Base-by-base conservation (phyloP, 2,797 vertebrate species). In the Sparus aurata region DNA sequence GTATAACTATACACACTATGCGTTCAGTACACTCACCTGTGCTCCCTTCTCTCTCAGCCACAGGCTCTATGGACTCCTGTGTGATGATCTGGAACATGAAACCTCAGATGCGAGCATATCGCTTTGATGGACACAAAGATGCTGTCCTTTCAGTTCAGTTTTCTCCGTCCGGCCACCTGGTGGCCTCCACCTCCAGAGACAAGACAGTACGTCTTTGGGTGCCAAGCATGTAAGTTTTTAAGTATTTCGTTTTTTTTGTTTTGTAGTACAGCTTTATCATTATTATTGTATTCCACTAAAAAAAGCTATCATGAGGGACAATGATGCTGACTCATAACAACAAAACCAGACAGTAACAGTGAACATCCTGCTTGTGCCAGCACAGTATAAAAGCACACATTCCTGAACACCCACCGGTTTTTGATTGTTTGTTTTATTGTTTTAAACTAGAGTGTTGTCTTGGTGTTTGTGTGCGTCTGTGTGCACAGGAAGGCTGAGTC, bases 11-110 rank as follows among this genome's bases (percentile, higher is more conserved):
- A 62, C 12, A 27, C 12, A n/a, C 3, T 34, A 6, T 68, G 23
- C 63, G 41, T 18, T 83, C 2, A 7, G 3, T 54, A 34, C 4
- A 34, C 49, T 62, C 3, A 43, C 18, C 23, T 70, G 18, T 80
- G 18, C 9, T 60, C n/a, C 53, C 15, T 64, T 45, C 52, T 76
- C 47, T 64, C 30, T 30, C 90, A 98, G 97, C 94, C 58, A 98
- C 97, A 15, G 96, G 98, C 62, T 98, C 98, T 0, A 93, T 96
- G 96, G 98, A 99, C 88, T 97, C 97, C 0, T 97, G 95, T 79
- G 89, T 99, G 83, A 99, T 99, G 97, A 95, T 99, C 75, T 99
- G 98, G 98, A 97, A 96, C 78, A 96, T 98, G 96, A 98, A 96
- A 81, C 94, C 97, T 69, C 97, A 98, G 90, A 96, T 96, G 94